phyloP scores from a whole-genome alignment of 2,113 vertebrate genomes.

The Antechinus stuartii region DNA sequence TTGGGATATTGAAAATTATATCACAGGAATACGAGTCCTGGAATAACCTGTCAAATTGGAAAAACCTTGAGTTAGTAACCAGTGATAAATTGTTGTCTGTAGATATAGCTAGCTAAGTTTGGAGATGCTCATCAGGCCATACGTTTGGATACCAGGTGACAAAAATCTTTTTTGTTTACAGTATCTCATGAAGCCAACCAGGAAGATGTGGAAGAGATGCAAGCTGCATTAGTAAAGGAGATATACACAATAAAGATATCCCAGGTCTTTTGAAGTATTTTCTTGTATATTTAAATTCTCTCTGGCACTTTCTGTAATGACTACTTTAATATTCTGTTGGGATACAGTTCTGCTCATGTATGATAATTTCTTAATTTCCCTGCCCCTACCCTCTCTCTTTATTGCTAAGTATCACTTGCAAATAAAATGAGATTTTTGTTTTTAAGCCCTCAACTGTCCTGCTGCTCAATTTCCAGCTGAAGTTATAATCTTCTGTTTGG shows the following conservation, averaged over 20 bases:
- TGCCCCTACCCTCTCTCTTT: slow-evolving; percentile 59
- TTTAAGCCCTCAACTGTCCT: slow-evolving; percentile 69
- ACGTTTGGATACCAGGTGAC: neutral
- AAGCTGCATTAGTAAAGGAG: neutral
- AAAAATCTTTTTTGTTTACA: neutral
- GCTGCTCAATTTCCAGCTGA: slow-evolving; percentile 77
- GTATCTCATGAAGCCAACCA: neutral
- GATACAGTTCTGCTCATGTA: slow-evolving; percentile 64
- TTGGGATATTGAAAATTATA: neutral
- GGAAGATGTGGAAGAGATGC: neutral
- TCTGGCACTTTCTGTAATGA: slow-evolving; percentile 61
- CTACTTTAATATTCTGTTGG: slow-evolving; percentile 62
- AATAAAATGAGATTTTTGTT: slow-evolving; percentile 66
- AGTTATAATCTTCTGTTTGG: slow-evolving; percentile 80
- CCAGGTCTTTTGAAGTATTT: neutral
- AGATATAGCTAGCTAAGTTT: neutral
- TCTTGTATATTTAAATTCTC: slow-evolving; percentile 57
- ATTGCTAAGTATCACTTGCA: slow-evolving; percentile 68
- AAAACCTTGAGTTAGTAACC: neutral
- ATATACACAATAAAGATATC: neutral
- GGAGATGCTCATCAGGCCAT: neutral
- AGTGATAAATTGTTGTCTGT: neutral
- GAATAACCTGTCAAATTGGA: neutral
- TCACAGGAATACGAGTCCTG: neutral
- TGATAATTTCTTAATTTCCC: slow-evolving; percentile 76